Conservation (phyloP, 2,113 vertebrate species). For the Microcebus griseorufus region DNA sequence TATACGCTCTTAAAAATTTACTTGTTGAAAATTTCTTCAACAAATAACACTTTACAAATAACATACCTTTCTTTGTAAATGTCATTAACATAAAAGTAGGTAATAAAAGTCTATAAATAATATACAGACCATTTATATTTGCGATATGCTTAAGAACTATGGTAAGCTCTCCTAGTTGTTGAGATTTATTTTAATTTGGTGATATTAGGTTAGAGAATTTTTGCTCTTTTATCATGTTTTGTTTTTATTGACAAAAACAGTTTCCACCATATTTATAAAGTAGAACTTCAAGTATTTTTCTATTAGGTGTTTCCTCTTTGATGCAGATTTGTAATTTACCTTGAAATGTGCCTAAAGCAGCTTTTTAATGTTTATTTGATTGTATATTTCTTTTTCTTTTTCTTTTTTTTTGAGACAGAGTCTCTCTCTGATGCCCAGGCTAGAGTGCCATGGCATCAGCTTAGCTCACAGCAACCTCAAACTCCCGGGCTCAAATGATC, state of each 20-base stretch:
- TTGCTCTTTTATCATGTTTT: not conserved
- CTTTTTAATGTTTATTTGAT: conserved; percentile 17
- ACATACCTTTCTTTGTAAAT: not conserved
- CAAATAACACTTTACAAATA: not conserved
- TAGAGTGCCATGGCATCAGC: no score
- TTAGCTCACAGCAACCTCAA: no score
- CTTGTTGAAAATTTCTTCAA: not conserved
- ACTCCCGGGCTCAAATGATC: no score
- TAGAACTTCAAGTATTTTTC: not conserved
- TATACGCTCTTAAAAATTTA: not conserved
- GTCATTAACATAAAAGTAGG: conserved; percentile 1
- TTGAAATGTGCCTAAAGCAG: not conserved
- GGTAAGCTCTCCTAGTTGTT: not conserved
- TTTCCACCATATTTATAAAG: not conserved
- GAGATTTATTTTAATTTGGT: conserved; percentile 19
- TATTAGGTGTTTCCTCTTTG: not conserved
- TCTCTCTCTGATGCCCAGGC: no score
- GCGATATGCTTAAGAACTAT: not conserved
- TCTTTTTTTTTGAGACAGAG: no score
- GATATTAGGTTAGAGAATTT: not conserved
- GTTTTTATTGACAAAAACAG: not conserved
- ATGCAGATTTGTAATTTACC: not conserved
- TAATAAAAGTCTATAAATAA: not conserved
- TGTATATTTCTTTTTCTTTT: not conserved
- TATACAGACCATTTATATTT: not conserved